Evolutionary conservation across 1,140 invertebrate species (phyloP).

Genomic region (Maconellicoccus hirsutus): DNA sequence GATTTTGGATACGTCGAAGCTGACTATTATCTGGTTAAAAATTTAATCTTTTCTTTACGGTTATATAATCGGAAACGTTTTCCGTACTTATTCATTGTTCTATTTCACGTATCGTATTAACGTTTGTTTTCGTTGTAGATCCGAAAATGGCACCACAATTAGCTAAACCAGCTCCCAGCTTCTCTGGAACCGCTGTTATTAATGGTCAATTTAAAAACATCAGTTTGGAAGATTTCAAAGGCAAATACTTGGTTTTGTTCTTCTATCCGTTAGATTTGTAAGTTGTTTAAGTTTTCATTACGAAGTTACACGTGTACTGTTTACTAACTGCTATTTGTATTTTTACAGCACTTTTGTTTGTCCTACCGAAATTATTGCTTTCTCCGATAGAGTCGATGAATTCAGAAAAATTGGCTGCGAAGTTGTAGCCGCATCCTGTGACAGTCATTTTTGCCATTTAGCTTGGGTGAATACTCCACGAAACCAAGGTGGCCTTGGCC

Average conservation of each 20-base stretch:
- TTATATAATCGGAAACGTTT: too few species aligned
- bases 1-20: too few species aligned
- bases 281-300: too few species aligned
- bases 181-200: constrained; percentile 73
- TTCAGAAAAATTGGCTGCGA: constrained; percentile 75
- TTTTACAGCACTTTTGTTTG: constrained; percentile 67
- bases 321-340: too few species aligned
- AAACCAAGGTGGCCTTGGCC: constrained; percentile 89
- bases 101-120: too few species aligned
- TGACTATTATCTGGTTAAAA: too few species aligned
- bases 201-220: constrained; percentile 83
- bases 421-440: constrained; percentile 75
- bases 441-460: constrained; percentile 82
- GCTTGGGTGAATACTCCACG: constrained; percentile 93
- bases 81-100: too few species aligned
- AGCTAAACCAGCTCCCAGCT: constrained; percentile 81
- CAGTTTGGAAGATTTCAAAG: constrained; percentile 68
- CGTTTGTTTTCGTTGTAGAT: background rate
- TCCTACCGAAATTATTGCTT: constrained; percentile 92
- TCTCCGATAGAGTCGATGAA: constrained; percentile 74
- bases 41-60: too few species aligned
- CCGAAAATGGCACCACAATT: constrained; percentile 35
- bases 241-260: constrained; percentile 89
- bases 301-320: too few species aligned
- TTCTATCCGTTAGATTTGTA: constrained; percentile 86